Percentiles rank a stretch among this genome's conserved stretches.
Evolutionary conservation across 2,797 vertebrate genomes (phyloP).

Genomic region (Myotis findleyi): DNA sequence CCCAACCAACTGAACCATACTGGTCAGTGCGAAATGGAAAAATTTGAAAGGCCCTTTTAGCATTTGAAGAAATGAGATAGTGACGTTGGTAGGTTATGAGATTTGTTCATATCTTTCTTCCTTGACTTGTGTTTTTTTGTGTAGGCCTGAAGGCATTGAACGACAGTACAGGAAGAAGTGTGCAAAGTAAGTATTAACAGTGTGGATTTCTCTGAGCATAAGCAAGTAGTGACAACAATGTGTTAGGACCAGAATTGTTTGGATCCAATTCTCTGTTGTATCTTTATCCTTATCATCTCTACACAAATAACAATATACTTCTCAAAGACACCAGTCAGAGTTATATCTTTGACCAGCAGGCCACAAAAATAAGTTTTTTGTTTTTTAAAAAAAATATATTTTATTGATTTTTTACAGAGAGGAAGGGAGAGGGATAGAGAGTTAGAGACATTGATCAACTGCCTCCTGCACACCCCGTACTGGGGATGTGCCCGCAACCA

Average conservation of each 20-base stretch:
- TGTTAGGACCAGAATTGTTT: constrained; percentile 37
- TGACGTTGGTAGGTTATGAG: neutral
- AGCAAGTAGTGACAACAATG: neutral
- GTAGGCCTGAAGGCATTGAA: constrained; percentile 96
- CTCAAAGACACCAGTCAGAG: neutral
- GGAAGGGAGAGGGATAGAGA: too few relatives aligned
- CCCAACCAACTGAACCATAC: neutral
- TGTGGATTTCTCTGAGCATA: neutral
- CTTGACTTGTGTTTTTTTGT: constrained; percentile 53
- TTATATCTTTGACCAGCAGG: neutral
- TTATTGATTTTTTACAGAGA: too few relatives aligned
- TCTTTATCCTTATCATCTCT: constrained; percentile 5
- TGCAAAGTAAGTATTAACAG: constrained; percentile 90
- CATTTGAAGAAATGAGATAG: constrained; percentile 45
- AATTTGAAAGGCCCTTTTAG: constrained; percentile 9
- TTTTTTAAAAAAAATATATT: too few relatives aligned
- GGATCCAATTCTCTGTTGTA: neutral
- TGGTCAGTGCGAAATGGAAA: constrained; percentile 7
- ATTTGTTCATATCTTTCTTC: neutral
- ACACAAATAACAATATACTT: neutral
- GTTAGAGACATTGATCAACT: too few relatives aligned
- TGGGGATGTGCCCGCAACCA: too few relatives aligned
- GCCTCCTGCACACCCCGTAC: too few relatives aligned
- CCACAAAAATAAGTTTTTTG: neutral
- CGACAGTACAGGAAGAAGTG: constrained; percentile 97